phyloP scores from a whole-genome alignment of 2,113 vertebrate genomes.

The Callipepla californica region DNA sequence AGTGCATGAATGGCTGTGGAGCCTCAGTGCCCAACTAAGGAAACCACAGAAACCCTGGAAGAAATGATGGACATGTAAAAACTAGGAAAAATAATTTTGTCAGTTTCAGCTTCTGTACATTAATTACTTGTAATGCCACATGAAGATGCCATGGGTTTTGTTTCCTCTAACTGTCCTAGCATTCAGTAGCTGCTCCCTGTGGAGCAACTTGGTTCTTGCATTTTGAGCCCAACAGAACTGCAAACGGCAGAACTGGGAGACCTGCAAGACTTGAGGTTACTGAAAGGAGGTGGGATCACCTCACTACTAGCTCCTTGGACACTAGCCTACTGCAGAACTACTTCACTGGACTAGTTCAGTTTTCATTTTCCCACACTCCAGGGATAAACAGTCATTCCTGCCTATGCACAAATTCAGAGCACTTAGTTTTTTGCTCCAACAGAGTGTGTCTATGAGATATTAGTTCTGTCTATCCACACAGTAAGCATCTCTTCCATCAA shows the following conservation, averaged over 20 bases:
- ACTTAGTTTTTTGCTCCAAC: not conserved
- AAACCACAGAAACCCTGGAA: not conserved
- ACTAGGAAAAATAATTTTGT: not conserved
- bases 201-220: accelerated
- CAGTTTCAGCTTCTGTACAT: not conserved
- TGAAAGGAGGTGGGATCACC: not conserved
- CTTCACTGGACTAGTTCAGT: not conserved
- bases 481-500: not conserved
- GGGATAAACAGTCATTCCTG: not conserved
- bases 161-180: not conserved
- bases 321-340: not conserved
- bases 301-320: not conserved
- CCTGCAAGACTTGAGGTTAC: not conserved
- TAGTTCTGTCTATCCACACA: not conserved
- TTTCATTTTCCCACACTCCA: not conserved
- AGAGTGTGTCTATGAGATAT: not conserved
- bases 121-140: not conserved
- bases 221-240: not conserved
- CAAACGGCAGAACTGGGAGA: not conserved
- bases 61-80: accelerated
- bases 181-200: not conserved
- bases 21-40: not conserved
- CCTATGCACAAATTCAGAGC: not conserved
- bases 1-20: not conserved
- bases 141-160: not conserved